These are phyloP conservation scores for Melinaea menophilus DNA, from an alignment of 2,888 invertebrate genomes.

Conservation along the genomic window DNA sequence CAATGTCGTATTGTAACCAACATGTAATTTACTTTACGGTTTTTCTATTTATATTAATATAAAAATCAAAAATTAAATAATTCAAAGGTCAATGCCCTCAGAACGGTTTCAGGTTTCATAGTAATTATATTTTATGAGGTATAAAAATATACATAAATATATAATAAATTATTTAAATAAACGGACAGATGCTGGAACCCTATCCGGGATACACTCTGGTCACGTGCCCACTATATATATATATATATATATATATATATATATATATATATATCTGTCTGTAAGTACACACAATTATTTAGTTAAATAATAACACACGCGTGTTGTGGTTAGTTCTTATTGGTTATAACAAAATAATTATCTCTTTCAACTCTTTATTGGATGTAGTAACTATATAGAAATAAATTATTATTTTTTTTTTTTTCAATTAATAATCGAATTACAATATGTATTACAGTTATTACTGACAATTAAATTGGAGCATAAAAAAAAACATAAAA, in stretches of 20 bases:
- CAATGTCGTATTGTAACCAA: slow-evolving; percentile 9
- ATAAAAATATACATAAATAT: too few species aligned
- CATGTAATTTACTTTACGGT: slow-evolving; percentile 14
- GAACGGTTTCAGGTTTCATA: too few species aligned
- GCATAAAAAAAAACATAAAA: too few species aligned
- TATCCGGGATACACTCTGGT: slow-evolving; percentile 47
- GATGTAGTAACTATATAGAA: too few species aligned
- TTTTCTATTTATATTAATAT: slow-evolving; percentile 7
- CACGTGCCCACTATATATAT: slow-evolving; percentile 62
- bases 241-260: slow-evolving; percentile 46
- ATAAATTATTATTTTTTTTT: too few species aligned
- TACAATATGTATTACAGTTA: too few species aligned
- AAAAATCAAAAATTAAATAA: slow-evolving; percentile 4
- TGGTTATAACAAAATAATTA: slow-evolving; percentile 28
- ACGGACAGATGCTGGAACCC: slow-evolving; percentile 53
- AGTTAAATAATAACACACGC: slow-evolving; percentile 64
- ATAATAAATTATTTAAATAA: slow-evolving; percentile 12
- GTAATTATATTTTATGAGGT: too few species aligned
- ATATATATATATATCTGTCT: slow-evolving; percentile 52
- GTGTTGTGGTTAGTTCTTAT: slow-evolving; percentile 28
- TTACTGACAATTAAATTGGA: too few species aligned
- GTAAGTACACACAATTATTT: slow-evolving; percentile 62
- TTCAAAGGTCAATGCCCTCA: too few species aligned
- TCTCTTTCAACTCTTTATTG: too few species aligned
- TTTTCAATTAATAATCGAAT: too few species aligned